Evolutionary conservation across 2,888 invertebrate genomes (phyloP).

Genomic region (Cheilosia urbana): DNA sequence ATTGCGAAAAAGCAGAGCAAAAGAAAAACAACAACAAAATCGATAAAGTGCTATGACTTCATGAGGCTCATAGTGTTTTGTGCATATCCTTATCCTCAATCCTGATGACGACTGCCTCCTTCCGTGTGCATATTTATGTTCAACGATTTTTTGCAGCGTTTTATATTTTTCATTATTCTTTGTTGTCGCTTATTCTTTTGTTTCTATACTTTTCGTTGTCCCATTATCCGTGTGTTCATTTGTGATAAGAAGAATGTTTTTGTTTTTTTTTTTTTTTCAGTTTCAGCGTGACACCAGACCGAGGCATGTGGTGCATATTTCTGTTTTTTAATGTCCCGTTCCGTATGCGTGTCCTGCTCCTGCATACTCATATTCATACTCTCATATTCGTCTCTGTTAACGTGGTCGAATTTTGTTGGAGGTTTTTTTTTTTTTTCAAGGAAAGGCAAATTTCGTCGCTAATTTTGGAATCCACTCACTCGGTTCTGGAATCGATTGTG

Average conservation of each 20-base stretch:
- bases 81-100: slow-evolving; percentile 23
- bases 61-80: slow-evolving; percentile 51
- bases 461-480: slow-evolving; percentile 53
- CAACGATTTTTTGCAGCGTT: slow-evolving; percentile 36
- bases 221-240: slow-evolving; percentile 64
- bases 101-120: slow-evolving; percentile 40
- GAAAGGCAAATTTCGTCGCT: slow-evolving; percentile 42
- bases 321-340: slow-evolving; percentile 11
- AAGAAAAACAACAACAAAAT: slow-evolving; percentile 73
- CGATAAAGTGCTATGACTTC: slow-evolving; percentile 72
- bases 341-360: slow-evolving; percentile 14
- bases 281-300: slow-evolving; percentile 36
- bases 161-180: slow-evolving; percentile 4
- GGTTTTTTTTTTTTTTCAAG: slow-evolving; percentile 55
- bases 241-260: slow-evolving; percentile 65
- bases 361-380: slow-evolving; percentile 48
- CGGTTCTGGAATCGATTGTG: slow-evolving; percentile 64
- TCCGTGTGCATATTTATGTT: slow-evolving; percentile 70
- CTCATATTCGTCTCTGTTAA: slow-evolving; percentile 17
- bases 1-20: slow-evolving; percentile 58
- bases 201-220: slow-evolving; percentile 55
- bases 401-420: slow-evolving; percentile 45
- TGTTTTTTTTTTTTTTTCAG: slow-evolving; percentile 16
- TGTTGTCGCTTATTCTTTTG: slow-evolving; percentile 47
- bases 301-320: slow-evolving; percentile 34